Evolutionary conservation across 2,113 vertebrate genomes (phyloP).

Genomic region (Maccullochella peelii): DNA sequence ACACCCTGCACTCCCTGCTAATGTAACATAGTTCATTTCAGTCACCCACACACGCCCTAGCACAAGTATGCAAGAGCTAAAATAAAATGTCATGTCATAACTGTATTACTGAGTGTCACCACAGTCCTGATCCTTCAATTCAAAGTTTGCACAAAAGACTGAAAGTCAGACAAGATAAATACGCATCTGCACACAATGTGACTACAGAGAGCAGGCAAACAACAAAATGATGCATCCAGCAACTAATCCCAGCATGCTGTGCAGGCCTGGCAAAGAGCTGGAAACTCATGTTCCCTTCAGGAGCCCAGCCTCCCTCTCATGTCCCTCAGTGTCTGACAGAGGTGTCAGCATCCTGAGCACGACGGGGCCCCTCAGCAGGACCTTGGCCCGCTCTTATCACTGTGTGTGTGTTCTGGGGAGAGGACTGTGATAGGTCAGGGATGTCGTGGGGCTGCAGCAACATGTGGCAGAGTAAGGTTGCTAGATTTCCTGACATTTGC

Average conservation of each 20-base stretch:
- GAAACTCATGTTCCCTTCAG: constrained; percentile 26
- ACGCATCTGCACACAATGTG: not conserved
- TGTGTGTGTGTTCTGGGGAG: constrained; percentile 14
- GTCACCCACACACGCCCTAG: constrained; percentile 42
- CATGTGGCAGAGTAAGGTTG: constrained; percentile 1
- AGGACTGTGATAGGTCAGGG: not conserved
- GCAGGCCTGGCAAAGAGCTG: constrained; percentile 14
- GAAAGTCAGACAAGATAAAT: not conserved
- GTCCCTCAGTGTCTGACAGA: constrained; percentile 25
- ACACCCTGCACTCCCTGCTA: constrained; percentile 70
- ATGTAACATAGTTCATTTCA: constrained; percentile 38
- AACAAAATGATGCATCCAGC: constrained; percentile 6
- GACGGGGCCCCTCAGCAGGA: constrained; percentile 36
- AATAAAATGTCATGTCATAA: constrained; percentile 24
- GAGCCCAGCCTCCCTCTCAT: constrained; percentile 7
- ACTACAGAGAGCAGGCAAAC: constrained; percentile 14
- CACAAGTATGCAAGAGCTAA: constrained; percentile 47
- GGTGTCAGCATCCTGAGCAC: constrained; percentile 13
- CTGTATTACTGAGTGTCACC: constrained; percentile 3
- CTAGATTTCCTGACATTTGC: constrained; percentile 71
- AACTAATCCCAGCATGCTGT: constrained; percentile 38
- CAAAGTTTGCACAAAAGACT: not conserved
- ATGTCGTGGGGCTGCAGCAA: not conserved
- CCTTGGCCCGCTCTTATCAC: constrained; percentile 70
- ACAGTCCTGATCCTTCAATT: not conserved